These are phyloP conservation scores for Xylota segnis DNA, from an alignment of 2,888 invertebrate genomes.

Conservation along the genomic window DNA sequence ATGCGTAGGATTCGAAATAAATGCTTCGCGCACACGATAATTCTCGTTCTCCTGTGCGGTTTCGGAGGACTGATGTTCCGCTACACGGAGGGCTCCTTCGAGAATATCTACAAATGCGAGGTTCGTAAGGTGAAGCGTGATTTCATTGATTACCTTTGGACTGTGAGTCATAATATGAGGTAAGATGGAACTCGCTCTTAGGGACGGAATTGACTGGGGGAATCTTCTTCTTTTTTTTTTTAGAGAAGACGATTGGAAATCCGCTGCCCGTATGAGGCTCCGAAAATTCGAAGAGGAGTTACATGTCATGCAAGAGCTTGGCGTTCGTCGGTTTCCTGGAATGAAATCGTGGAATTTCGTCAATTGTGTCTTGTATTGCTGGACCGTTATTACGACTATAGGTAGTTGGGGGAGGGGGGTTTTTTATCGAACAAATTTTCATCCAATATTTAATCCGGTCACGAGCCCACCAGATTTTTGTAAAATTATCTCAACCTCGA, in stretches of 20 bases:
- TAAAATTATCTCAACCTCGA: neutral
- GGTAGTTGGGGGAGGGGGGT: conserved; percentile 87
- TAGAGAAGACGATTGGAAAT: conserved; percentile 95
- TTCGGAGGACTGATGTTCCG: conserved; percentile 92
- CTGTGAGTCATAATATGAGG: conserved; percentile 91
- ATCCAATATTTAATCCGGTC: too few species aligned
- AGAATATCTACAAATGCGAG: conserved; percentile 94
- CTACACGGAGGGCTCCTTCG: conserved; percentile 93
- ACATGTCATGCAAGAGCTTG: conserved; percentile 93
- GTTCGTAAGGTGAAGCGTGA: conserved; percentile 94
- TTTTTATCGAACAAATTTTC: too few species aligned
- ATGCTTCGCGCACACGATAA: conserved; percentile 89
- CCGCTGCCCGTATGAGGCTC: conserved; percentile 91
- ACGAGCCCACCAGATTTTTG: too few species aligned
- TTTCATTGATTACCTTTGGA: conserved; percentile 93
- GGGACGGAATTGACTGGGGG: neutral
- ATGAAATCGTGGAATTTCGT: conserved; percentile 94
- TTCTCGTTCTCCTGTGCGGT: conserved; percentile 90
- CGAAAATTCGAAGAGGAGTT: conserved; percentile 94
- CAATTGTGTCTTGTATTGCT: conserved; percentile 93
- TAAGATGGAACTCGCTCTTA: conserved; percentile 68
- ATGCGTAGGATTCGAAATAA: conserved; percentile 87
- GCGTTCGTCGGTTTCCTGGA: conserved; percentile 93
- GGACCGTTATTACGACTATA: conserved; percentile 95
- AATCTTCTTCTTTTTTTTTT: neutral